Evolutionary conservation across 1,140 invertebrate genomes (phyloP), one percentile per base, ranked within the genome.

Genomic region (Drosophila tropicalis): DNA sequence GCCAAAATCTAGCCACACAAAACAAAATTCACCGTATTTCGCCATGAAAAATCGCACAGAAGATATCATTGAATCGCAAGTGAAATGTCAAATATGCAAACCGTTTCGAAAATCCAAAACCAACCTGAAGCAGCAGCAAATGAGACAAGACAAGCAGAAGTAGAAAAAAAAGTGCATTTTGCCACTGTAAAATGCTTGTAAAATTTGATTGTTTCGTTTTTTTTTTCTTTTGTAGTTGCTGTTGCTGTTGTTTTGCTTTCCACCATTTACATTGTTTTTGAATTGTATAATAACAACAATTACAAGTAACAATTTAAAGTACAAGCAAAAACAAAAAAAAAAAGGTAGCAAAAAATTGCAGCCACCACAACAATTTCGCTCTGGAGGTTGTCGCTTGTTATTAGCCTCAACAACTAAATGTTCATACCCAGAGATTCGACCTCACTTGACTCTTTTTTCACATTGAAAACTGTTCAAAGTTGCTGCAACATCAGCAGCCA

Each of bases 391-490:
- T 83, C 67, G 73, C 44, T 66, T 34, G 76, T 77, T 89, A 89
- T 82, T 79, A 83, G 80, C 69, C 80, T 34, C 76, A 62, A 62
- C 83, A 51, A 73, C 84, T 83, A 79, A 83, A 79, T 86, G 83
- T 79, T 80, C 62, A 64, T 73, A 74, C 72, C 76, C 75, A 77
- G 57, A 78, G 74, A 78, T 78, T 72, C 84, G 83, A 86, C 83
- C 83, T 86, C 79, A 86, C 83, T 86, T 86, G 83, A 86, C 84
- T 86, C 71, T 67, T 86, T 86, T 86, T 86, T 86, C 84, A 87
- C 83, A 89, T 87, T 81, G 83, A 81, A 80, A 74, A 63, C 67
- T 66, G 55, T 51, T 67, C 79, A 79, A 60, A 70, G 55, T 69
- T 69, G 60, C 41, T 61, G 34, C 62, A 47, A 67, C 55, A 54